Base-by-base conservation (phyloP, 1,140 invertebrate genomes). In the Eupeodes corollae region DNA sequence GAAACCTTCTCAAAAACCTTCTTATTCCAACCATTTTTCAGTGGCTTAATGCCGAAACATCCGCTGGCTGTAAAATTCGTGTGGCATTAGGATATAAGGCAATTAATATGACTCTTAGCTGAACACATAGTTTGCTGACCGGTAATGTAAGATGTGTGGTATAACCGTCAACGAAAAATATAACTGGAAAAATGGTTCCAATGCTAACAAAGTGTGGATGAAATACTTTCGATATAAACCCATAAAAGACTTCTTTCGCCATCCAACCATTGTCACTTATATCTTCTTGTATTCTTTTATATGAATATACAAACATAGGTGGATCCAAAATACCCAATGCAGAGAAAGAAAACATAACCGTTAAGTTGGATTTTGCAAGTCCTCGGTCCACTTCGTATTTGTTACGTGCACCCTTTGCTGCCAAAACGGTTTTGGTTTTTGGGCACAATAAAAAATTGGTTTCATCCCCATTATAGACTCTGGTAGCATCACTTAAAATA, bases 381-480 rank as follows among this genome's bases (percentile, higher is more conserved):
- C 55, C 54, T 30, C 39, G 43, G 37, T 50, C 13, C 30, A 69
- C 56, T 49, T 57, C 26, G 44, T 69, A 69, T 0, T 69, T 39
- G 53, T 67, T 61, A 54, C 52, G 57, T 19, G 49, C 55, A 5
- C 54, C 51, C 51, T 55, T 63, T 31, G 51, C 47, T n/a, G 57
- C 63, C 11, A 71, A 40, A 13, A 70, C 53, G 47, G 52, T 49
- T 19, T 55, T 56, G 42, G 55, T 56, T 49, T 62, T 62, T n/a
- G 60, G 65, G 50, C 56, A 62, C 15, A 67, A 34, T 34, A 44
- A 50, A 56, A 67, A 56, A 10, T 59, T 59, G 34, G 50, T 65
- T 52, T 67, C 63, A 46, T 67, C 66, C 2, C 52, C 56, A 52
- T 68, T 67, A 18, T 56, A 66, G 18, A 63, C 58, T 34, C 59